Evolutionary conservation across 2,888 invertebrate species (phyloP).

Genomic region (Caenorhabditis japonica): DNA sequence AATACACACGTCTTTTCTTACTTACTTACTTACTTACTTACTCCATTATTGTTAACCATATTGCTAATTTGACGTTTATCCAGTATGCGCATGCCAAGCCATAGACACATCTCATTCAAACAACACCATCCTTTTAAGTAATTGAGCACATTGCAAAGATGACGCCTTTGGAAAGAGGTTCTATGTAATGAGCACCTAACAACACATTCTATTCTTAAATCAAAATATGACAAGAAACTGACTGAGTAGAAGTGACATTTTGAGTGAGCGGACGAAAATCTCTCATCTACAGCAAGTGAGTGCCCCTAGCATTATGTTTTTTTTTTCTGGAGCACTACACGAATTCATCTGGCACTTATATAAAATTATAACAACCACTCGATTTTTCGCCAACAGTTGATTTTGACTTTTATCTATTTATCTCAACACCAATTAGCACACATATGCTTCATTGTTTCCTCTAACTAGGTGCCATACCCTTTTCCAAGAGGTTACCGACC

Average conservation of each 20-base stretch:
- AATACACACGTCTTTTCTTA: slow-evolving; percentile 4
- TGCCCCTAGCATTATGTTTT: too few relatives aligned
- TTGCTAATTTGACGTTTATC: slow-evolving; percentile 60
- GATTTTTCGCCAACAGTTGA: too few relatives aligned
- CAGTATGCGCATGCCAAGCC: slow-evolving; percentile 49
- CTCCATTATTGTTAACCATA: slow-evolving; percentile 58
- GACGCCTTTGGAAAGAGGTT: slow-evolving; percentile 32
- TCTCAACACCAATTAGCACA: slow-evolving; percentile 7
- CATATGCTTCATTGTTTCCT: slow-evolving; percentile 28
- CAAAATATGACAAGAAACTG: neutral
- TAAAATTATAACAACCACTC: too few relatives aligned
- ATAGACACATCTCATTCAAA: slow-evolving; percentile 46
- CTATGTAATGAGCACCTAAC: slow-evolving; percentile 27
- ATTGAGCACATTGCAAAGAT: slow-evolving; percentile 45
- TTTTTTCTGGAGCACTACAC: too few relatives aligned
- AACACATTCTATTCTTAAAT: neutral
- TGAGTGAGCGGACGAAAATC: too few relatives aligned
- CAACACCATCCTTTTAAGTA: slow-evolving; percentile 54
- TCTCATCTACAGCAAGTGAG: too few relatives aligned
- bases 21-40: slow-evolving; percentile 24
- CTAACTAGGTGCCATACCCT: slow-evolving; percentile 10
- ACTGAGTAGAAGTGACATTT: too few relatives aligned
- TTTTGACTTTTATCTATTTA: neutral
- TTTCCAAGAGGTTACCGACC: neutral
- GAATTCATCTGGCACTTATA: too few relatives aligned